phyloP scores from a whole-genome alignment of 2,797 vertebrate genomes.

The Gymnoscopelus braueri region DNA sequence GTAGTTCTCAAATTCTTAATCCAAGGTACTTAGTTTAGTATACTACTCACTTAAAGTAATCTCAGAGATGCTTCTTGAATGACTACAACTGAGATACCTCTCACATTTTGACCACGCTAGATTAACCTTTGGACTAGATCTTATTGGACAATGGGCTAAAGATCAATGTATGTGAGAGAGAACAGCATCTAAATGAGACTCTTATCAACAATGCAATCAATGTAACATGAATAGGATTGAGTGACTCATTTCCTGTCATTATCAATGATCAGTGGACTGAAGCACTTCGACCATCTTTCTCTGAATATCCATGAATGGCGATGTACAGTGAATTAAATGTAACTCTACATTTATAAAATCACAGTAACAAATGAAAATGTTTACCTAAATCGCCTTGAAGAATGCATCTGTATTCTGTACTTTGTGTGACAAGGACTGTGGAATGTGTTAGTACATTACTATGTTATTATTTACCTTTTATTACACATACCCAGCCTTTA shows the following conservation, averaged over 20 bases:
- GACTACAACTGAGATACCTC: background rate
- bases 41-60: background rate
- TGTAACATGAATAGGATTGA: constrained; percentile 9
- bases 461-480: no score
- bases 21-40: background rate
- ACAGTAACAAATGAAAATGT: no score
- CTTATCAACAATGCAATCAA: constrained; percentile 6
- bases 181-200: constrained; percentile 22
- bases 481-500: no score
- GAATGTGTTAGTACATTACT: no score
- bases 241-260: constrained; percentile 4
- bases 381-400: no score
- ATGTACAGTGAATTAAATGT: no score
- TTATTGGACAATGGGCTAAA: constrained; percentile 28
- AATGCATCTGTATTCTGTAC: no score
- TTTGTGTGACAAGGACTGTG: no score
- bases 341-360: no score
- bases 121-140: constrained; percentile 55
- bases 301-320: no score
- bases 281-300: no score
- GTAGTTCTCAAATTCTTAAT: background rate
- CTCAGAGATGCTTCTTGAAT: background rate
- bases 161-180: constrained; percentile 2
- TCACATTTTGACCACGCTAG: constrained; percentile 22
- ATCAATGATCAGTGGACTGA: background rate